Evolutionary conservation across 2,113 vertebrate genomes (phyloP).

Genomic region (Anoura caudifer): DNA sequence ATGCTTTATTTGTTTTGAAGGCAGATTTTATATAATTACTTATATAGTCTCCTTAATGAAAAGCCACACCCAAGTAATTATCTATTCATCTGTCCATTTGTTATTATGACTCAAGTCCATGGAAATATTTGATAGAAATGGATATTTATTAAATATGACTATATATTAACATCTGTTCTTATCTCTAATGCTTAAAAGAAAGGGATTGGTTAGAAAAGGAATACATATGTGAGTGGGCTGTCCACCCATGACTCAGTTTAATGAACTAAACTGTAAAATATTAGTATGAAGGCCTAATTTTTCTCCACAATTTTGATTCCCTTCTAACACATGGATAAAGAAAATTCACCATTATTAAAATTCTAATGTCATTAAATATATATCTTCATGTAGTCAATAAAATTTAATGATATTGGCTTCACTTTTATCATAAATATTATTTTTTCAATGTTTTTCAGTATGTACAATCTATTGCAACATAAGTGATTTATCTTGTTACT

Average conservation of each 20-base stretch:
- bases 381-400: slow-evolving; percentile 16
- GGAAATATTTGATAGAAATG: neutral
- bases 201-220: neutral
- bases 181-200: neutral
- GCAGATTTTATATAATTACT: neutral
- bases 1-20: neutral
- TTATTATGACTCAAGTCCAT: neutral
- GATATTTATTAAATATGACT: neutral
- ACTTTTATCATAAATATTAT: neutral
- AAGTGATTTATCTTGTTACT: slow-evolving; percentile 43
- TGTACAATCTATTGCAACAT: neutral
- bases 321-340: neutral
- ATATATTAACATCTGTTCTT: neutral
- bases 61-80: neutral
- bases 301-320: neutral
- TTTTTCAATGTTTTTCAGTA: neutral
- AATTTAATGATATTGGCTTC: neutral
- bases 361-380: neutral
- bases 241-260: neutral
- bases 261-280: neutral
- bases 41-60: neutral
- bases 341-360: neutral
- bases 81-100: neutral
- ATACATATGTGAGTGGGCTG: neutral
- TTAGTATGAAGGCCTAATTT: neutral